phyloP scores from a whole-genome alignment of 2,888 invertebrate genomes.

The Schrankia costaestrigalis region DNA sequence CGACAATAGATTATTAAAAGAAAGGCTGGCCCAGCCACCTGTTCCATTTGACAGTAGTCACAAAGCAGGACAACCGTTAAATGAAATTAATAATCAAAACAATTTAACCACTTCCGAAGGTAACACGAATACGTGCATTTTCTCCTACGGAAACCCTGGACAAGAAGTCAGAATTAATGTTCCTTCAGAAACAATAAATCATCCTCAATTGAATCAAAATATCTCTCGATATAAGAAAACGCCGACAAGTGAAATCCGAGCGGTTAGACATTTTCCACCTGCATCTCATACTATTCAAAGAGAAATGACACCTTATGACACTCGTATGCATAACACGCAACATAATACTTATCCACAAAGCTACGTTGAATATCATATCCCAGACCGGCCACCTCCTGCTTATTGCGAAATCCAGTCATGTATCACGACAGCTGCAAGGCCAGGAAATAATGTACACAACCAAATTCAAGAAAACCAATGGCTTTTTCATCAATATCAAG shows the following conservation, averaged over 20 bases:
- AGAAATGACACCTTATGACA: not conserved
- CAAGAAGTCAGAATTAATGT: slow-evolving; percentile 32
- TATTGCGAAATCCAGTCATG: not conserved
- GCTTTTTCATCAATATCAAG: slow-evolving; percentile 1
- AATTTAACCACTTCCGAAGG: not conserved
- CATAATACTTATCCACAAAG: not conserved
- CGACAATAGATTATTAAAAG: slow-evolving; percentile 12
- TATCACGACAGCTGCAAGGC: not conserved
- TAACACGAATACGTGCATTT: slow-evolving; percentile 20
- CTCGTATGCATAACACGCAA: not conserved
- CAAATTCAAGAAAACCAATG: not conserved
- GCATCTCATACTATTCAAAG: not conserved
- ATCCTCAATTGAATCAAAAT: not conserved
- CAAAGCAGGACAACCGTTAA: not conserved
- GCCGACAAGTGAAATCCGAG: not conserved
- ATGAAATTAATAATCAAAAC: not conserved
- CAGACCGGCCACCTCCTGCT: not conserved
- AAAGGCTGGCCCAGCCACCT: slow-evolving; percentile 7
- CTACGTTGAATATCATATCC: not conserved
- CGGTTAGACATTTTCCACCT: not conserved
- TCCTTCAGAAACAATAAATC: slow-evolving; percentile 10
- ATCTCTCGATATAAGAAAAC: not conserved
- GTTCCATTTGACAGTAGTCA: not conserved
- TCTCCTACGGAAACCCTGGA: slow-evolving; percentile 29
- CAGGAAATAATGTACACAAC: not conserved